These are phyloP conservation scores for Tineola bisselliella DNA, from an alignment of 2,888 invertebrate species.

Conservation along the genomic window DNA sequence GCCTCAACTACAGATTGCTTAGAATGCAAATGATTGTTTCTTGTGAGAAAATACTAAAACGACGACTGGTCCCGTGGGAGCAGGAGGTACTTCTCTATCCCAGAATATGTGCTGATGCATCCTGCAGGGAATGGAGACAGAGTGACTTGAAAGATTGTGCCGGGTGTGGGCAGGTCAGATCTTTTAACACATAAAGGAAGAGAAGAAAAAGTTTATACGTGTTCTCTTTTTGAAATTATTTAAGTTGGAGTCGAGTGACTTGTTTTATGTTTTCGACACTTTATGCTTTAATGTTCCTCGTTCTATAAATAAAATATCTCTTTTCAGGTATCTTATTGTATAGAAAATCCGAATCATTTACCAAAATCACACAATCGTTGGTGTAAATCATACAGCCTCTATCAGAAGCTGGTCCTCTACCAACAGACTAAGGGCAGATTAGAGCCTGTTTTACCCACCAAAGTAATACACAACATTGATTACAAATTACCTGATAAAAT, in stretches of 20 bases:
- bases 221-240: no score
- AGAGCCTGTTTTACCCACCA: slow-evolving; percentile 68
- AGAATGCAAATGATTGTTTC: slow-evolving; percentile 71
- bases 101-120: slow-evolving; percentile 62
- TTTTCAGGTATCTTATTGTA: slow-evolving; percentile 66
- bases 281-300: no score
- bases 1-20: slow-evolving; percentile 70
- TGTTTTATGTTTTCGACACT: no score
- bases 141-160: slow-evolving; percentile 61
- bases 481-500: slow-evolving; percentile 50
- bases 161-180: slow-evolving; percentile 64
- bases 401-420: slow-evolving; percentile 66
- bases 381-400: slow-evolving; percentile 72
- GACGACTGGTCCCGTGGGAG: slow-evolving; percentile 72
- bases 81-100: slow-evolving; percentile 76
- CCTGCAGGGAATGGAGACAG: slow-evolving; percentile 67
- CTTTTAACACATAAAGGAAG: background rate
- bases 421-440: slow-evolving; percentile 69
- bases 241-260: no score
- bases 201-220: no score
- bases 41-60: slow-evolving; percentile 66
- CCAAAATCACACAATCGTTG: slow-evolving; percentile 63
- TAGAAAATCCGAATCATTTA: slow-evolving; percentile 57
- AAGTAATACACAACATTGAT: slow-evolving; percentile 30
- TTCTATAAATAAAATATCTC: no score